A percentile compares a stretch with the other conserved stretches of the same genome.
Evolutionary conservation across 2,797 vertebrate species (phyloP).

Genomic region (Valencia hispanica): DNA sequence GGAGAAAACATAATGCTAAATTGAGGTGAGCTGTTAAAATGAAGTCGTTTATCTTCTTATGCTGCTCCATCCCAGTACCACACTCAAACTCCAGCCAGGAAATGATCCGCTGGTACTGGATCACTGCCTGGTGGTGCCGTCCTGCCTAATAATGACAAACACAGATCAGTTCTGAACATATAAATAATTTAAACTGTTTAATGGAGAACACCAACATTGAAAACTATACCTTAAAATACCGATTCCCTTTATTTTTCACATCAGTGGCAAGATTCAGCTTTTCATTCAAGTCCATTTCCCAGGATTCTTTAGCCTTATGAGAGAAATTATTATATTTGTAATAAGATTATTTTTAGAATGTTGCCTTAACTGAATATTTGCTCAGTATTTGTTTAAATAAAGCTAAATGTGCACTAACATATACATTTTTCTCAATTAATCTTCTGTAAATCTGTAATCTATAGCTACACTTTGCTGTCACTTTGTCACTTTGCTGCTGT

Average conservation of each 20-base stretch:
- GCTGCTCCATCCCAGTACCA: slow-evolving; percentile 83
- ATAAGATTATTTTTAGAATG: neutral
- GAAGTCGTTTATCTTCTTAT: slow-evolving; percentile 83
- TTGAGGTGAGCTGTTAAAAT: slow-evolving; percentile 91
- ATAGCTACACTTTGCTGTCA: no score
- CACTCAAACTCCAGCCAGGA: slow-evolving; percentile 95
- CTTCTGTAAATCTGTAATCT: no score
- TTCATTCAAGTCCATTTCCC: slow-evolving; percentile 96
- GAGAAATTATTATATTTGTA: slow-evolving; percentile 15
- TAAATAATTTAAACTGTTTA: neutral
- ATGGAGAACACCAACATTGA: neutral
- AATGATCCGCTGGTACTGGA: slow-evolving; percentile 93
- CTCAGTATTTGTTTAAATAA: slow-evolving; percentile 6
- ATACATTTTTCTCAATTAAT: neutral
- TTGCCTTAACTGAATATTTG: neutral
- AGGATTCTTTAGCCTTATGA: slow-evolving; percentile 92
- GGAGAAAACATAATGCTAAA: slow-evolving; percentile 92
- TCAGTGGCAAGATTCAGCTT: slow-evolving; percentile 86
- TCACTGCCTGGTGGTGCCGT: slow-evolving; percentile 87
- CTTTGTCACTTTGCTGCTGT: no score
- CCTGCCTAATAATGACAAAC: slow-evolving; percentile 79
- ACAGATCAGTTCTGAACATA: neutral
- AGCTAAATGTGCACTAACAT: neutral
- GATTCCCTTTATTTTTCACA: slow-evolving; percentile 93
- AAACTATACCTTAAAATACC: slow-evolving; percentile 91